phyloP scores from a whole-genome alignment of 2,888 invertebrate species.

The Andrena dorsata region DNA sequence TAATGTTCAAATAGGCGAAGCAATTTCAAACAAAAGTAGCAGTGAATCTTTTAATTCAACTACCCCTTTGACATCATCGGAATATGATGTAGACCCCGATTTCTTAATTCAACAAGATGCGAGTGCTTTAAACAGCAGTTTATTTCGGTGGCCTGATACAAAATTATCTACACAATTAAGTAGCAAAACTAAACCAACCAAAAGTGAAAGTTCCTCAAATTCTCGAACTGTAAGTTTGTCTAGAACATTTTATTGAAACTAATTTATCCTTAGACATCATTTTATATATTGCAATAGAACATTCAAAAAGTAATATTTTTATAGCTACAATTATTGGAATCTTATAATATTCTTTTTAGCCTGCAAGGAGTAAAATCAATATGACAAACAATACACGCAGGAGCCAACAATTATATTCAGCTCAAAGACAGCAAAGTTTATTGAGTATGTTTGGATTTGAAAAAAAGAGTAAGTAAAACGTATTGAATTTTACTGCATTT shows the following conservation, averaged over 20 bases:
- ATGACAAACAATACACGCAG: conserved; percentile 78
- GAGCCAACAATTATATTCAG: conserved; percentile 81
- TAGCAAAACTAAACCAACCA: conserved; percentile 9
- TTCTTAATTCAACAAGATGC: conserved; percentile 46
- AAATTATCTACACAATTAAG: neutral
- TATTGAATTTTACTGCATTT: neutral
- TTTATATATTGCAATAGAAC: neutral
- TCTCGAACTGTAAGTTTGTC: conserved; percentile 49
- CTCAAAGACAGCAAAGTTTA: conserved; percentile 87
- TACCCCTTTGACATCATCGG: conserved; percentile 1
- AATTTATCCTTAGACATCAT: too few relatives aligned
- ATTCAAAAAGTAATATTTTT: too few relatives aligned
- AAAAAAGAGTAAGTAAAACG: conserved; percentile 73
- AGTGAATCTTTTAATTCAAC: neutral
- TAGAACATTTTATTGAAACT: neutral
- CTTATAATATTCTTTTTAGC: conserved; percentile 31
- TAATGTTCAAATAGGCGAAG: neutral
- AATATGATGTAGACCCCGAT: conserved; percentile 42
- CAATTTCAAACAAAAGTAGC: neutral
- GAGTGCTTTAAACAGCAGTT: conserved; percentile 19
- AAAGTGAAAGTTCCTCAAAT: conserved; percentile 20
- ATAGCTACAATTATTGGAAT: neutral
- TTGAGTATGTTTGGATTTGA: conserved; percentile 90
- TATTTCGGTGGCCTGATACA: conserved; percentile 32
- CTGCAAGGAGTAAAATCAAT: conserved; percentile 56